These are phyloP conservation scores for Lepus timidus DNA, from an alignment of 2,113 vertebrate genomes.

Conservation along the genomic window DNA sequence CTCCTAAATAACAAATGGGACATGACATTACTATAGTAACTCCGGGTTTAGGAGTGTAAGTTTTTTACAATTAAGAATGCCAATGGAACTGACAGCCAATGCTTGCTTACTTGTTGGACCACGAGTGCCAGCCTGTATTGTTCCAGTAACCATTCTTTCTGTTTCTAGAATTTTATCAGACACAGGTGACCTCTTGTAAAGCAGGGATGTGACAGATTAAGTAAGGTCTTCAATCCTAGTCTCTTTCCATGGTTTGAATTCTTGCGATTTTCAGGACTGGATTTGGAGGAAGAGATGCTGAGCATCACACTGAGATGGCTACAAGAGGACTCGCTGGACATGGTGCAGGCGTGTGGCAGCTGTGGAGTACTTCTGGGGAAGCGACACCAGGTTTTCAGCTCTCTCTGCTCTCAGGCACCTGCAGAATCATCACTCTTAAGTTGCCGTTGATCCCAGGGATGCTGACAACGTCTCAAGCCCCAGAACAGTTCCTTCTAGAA, in stretches of 20 bases:
- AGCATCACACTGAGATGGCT: neutral
- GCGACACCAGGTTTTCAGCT: neutral
- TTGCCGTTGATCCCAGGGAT: neutral
- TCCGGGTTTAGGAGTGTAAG: neutral
- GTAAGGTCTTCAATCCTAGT: neutral
- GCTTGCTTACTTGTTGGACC: neutral
- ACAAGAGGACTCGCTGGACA: neutral
- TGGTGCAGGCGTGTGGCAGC: neutral
- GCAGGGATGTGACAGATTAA: neutral
- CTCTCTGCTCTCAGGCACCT: neutral
- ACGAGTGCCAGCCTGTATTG: neutral
- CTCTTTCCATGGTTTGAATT: slow-evolving; percentile 39
- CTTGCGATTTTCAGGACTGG: neutral
- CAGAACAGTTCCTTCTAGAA: slow-evolving; percentile 14
- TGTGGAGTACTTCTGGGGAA: neutral
- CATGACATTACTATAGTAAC: neutral
- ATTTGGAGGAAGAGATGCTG: neutral
- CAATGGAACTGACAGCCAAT: neutral
- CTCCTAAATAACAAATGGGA: slow-evolving; percentile 42
- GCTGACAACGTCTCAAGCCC: slow-evolving; percentile 17
- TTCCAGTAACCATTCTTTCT: neutral
- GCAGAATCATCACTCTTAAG: neutral
- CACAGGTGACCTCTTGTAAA: neutral
- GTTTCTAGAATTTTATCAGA: slow-evolving; percentile 48
- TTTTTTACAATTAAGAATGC: neutral